A percentile compares a stretch with the other conserved stretches of the same genome.
Evolutionary conservation across 2,888 invertebrate genomes (phyloP).

Genomic region (Chaitophorus viminalis): DNA sequence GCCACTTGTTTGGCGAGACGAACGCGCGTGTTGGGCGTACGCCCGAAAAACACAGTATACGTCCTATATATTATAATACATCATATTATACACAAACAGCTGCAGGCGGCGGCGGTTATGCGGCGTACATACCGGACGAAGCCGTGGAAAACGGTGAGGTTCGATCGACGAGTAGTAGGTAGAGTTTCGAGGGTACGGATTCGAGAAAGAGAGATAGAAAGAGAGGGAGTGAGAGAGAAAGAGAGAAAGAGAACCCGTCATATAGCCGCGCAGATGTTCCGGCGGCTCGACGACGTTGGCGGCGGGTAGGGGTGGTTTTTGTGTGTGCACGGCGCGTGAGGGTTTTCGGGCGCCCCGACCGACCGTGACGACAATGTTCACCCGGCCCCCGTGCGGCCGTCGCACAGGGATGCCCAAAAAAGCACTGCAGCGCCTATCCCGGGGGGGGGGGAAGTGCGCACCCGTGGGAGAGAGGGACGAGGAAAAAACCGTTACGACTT

Average conservation of each 20-base stretch:
- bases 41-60: slow-evolving; percentile 29
- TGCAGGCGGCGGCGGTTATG: slow-evolving; percentile 17
- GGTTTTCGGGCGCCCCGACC: slow-evolving; percentile 54
- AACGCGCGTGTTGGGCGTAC: slow-evolving; percentile 50
- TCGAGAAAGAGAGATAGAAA: background rate
- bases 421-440: slow-evolving; percentile 13
- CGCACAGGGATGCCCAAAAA: slow-evolving; percentile 60
- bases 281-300: background rate
- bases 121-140: slow-evolving; percentile 42
- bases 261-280: slow-evolving; percentile 45
- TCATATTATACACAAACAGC: slow-evolving; percentile 38
- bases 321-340: slow-evolving; percentile 41
- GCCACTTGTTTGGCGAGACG: slow-evolving; percentile 57
- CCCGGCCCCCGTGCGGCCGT: slow-evolving; percentile 29
- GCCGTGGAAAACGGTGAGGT: background rate
- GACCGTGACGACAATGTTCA: slow-evolving; percentile 57
- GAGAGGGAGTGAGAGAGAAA: background rate
- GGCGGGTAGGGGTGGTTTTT: slow-evolving; percentile 56
- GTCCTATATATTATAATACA: slow-evolving; percentile 24
- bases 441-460: background rate
- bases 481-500: slow-evolving; percentile 55
- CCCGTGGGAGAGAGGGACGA: background rate
- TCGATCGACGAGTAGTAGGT: background rate
- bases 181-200: background rate
- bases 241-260: background rate